A percentile compares a stretch with the other conserved stretches of the same genome.
Evolutionary conservation across 92 coral and sea anemone genomes (phyloP).

Genomic region (Bergia puertoricense): DNA sequence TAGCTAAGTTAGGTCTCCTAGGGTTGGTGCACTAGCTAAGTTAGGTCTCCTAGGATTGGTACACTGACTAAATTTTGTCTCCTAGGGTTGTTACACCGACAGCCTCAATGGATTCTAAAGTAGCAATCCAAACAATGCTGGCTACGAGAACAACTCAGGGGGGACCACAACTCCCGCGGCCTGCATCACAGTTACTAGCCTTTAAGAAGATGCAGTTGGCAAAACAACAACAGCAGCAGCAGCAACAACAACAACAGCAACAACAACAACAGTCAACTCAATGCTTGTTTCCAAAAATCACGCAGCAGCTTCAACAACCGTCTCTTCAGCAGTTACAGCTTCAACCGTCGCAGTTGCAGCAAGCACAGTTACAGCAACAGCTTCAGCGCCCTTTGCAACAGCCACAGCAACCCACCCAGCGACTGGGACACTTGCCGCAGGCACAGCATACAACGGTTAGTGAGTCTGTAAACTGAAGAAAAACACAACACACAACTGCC

Average conservation of each 20-base stretch:
- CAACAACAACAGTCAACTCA: slow-evolving; percentile 60
- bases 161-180: slow-evolving; percentile 31
- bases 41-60: too few species aligned
- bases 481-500: too few species aligned
- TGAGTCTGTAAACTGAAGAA: background rate
- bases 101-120: slow-evolving; percentile 50
- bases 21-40: background rate
- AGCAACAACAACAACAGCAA: slow-evolving; percentile 69
- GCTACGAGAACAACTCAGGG: slow-evolving; percentile 35
- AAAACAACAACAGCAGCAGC: slow-evolving; percentile 71
- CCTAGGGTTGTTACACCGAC: slow-evolving; percentile 48
- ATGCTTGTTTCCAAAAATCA: slow-evolving; percentile 18
- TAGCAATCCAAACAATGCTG: slow-evolving; percentile 58
- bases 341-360: slow-evolving; percentile 49
- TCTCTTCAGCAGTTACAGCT: slow-evolving; percentile 54
- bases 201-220: slow-evolving; percentile 15
- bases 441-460: slow-evolving; percentile 21
- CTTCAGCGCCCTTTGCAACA: slow-evolving; percentile 55
- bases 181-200: slow-evolving; percentile 18
- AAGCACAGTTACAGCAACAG: slow-evolving; percentile 35
- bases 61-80: background rate
- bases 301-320: slow-evolving; percentile 45
- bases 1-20: too few species aligned
- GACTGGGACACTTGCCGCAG: slow-evolving; percentile 71
- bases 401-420: slow-evolving; percentile 72